Evolutionary conservation across 2,113 vertebrate species (phyloP).

Genomic region (Scortum barcoo): DNA sequence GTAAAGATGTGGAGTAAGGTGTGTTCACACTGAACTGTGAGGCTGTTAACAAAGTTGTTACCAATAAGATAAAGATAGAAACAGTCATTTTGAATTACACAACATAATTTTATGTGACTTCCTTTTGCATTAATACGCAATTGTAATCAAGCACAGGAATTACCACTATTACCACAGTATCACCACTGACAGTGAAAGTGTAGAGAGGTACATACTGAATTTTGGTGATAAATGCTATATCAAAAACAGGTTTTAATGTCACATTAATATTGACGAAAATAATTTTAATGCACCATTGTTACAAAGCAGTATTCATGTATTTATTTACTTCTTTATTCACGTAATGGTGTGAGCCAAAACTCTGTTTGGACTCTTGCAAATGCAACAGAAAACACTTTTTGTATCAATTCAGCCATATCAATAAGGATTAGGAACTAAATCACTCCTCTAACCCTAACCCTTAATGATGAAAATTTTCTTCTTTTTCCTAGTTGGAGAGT

Average conservation of each 20-base stretch:
- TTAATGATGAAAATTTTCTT: conserved; percentile 17
- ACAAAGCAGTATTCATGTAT: background rate
- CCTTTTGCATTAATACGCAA: background rate
- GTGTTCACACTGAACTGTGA: background rate
- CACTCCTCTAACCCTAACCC: background rate
- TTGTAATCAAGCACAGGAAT: background rate
- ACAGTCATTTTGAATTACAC: background rate
- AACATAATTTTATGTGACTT: background rate
- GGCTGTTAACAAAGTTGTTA: too few species aligned
- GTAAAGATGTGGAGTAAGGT: background rate
- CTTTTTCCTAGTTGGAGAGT: conserved; percentile 71
- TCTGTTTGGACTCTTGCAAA: background rate
- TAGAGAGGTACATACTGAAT: background rate
- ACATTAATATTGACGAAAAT: background rate
- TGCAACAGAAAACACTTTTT: background rate
- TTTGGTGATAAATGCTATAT: background rate
- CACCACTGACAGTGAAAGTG: background rate
- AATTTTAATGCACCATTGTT: background rate
- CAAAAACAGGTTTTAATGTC: background rate
- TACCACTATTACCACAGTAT: too few species aligned
- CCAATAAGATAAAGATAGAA: background rate
- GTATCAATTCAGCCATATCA: background rate
- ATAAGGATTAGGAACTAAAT: background rate
- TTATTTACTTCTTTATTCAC: background rate
- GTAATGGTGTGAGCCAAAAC: background rate